Evolutionary conservation across 1,140 invertebrate genomes (phyloP), one percentile per base, ranked within the genome.

Genomic region (Caenorhabditis brenneri): DNA sequence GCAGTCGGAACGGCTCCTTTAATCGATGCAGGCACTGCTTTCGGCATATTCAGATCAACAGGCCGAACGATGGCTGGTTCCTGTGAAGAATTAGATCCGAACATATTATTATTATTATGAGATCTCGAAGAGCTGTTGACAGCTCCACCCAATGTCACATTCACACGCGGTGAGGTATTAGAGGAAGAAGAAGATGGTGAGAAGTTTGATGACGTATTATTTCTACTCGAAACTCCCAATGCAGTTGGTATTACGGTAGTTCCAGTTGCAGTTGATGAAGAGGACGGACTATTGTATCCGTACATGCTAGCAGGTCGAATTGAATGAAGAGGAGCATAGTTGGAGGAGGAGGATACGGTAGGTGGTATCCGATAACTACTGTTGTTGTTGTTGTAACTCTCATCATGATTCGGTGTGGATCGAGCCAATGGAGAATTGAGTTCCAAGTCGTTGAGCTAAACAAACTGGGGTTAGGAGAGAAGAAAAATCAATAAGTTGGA

Each of bases 1-100:
- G 82, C 82, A 6, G 82, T 83, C 10, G 82, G 82, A 1, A 83
- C 82, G 15, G 82, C 82, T 29, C 82, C 82, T 29, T 36, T 49
- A 22, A 55, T 69, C 29, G 81, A 33, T 10, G 46, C 69, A 9
- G 29, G 29, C n/a, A n/a, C 22, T 19, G 49, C 82, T 58, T 83
- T 49, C 15, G 46, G 60, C 46, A 46, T 83, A 39, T 80, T 65
- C 36, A 83, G 15, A 29, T 82, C 81, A 12, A 55, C 24, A 27
- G 55, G 55, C 24, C 81, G 27, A 27, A 82, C 81, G 31, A 81
- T 55, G 15, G 80, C 80, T 60, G 81, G 81, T 42, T 82, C 81
- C 81, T 82, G 65, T 24, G 65, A 74, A 74, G 53, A 55, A 51
- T 16, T n/a, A 55, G 22, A 27, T 22, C 7, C 22, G 10, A n/a